These are phyloP conservation scores for Cephonodes hylas DNA, from an alignment of 2,888 invertebrate genomes.

Conservation along the genomic window DNA sequence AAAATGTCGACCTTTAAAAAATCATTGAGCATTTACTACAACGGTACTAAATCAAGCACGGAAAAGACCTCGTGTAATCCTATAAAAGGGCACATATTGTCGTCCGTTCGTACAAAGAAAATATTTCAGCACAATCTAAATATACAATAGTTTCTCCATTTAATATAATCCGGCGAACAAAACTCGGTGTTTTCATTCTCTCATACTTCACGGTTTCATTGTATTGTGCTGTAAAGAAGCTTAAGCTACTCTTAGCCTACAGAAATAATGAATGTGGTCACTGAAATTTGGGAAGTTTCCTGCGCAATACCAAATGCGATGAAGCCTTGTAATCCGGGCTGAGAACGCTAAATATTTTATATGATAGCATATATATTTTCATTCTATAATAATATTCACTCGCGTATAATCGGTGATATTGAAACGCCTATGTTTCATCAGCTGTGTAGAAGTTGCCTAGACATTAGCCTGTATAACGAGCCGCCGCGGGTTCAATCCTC, in stretches of 20 bases:
- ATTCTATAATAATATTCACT: too few relatives aligned
- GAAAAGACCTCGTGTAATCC: neutral
- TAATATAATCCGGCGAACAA: neutral
- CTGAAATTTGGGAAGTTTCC: neutral
- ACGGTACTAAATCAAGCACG: neutral
- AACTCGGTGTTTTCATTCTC: conserved; percentile 12
- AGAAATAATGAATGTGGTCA: neutral
- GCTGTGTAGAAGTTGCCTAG: too few relatives aligned
- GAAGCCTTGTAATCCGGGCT: neutral
- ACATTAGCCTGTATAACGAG: too few relatives aligned
- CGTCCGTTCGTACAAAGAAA: conserved; percentile 20
- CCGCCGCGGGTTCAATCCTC: too few relatives aligned
- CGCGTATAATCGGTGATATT: too few relatives aligned
- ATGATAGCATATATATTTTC: neutral
- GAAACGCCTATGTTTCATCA: too few relatives aligned
- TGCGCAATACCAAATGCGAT: neutral
- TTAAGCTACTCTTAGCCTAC: conserved; percentile 15
- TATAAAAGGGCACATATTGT: neutral
- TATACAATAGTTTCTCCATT: conserved; percentile 7
- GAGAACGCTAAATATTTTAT: neutral
- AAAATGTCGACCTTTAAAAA: neutral
- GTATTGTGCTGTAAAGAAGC: conserved; percentile 22
- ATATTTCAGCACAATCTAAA: conserved; percentile 18
- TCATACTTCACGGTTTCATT: conserved; percentile 12
- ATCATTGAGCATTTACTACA: neutral